Conservation (phyloP, 2,888 invertebrate genomes). For the Marronus borbonicus region DNA sequence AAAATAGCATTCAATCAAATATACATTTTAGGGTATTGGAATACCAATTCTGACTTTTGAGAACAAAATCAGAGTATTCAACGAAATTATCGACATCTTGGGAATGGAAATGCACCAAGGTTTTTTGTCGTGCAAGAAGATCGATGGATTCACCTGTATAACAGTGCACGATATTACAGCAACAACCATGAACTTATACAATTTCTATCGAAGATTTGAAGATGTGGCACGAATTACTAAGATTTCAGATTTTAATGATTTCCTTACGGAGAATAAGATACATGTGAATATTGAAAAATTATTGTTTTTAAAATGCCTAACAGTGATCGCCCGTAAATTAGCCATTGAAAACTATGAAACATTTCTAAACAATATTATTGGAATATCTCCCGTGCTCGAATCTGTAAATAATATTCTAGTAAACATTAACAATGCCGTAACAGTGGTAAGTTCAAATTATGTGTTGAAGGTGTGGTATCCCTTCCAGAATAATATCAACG, state of each 20-base stretch:
- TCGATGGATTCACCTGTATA: constrained; percentile 2
- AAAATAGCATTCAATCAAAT: too few species aligned
- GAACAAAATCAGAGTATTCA: neutral
- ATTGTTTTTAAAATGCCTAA: neutral
- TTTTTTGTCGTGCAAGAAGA: neutral
- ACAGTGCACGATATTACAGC: neutral
- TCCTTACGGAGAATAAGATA: neutral
- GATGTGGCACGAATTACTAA: neutral
- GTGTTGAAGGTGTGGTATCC: constrained; percentile 7
- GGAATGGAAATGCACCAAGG: neutral
- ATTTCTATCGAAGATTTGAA: neutral
- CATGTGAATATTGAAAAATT: neutral
- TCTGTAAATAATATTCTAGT: neutral
- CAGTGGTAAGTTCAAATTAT: constrained; percentile 6
- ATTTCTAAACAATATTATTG: neutral
- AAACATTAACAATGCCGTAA: neutral
- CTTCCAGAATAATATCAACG: neutral
- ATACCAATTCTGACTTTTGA: neutral
- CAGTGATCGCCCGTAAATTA: neutral
- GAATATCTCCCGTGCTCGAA: neutral
- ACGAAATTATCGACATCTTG: neutral
- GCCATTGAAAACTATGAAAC: neutral
- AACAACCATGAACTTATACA: neutral
- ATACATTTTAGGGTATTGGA: too few species aligned
- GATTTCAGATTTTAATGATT: neutral